These are phyloP conservation scores for Mormoops blainvillei DNA, from an alignment of 2,113 vertebrate genomes.

Conservation along the genomic window DNA sequence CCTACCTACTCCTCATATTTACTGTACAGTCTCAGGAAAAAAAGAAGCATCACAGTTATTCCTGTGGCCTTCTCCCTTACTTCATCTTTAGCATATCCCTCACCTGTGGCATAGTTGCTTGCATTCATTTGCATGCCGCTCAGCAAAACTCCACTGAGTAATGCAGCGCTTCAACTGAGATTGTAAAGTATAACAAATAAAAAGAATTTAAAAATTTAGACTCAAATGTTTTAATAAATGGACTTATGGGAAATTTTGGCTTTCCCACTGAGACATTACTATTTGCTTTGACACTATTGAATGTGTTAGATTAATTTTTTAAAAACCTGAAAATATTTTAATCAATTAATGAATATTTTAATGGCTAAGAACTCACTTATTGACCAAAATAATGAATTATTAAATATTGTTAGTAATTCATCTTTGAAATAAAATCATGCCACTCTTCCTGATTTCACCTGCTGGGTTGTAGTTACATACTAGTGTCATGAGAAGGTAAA, in stretches of 20 bases:
- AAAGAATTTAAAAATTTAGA: background rate
- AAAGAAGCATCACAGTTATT: background rate
- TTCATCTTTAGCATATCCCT: background rate
- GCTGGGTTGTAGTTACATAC: background rate
- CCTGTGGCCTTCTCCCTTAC: background rate
- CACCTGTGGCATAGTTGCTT: background rate
- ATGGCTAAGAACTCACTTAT: background rate
- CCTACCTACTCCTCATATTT: background rate
- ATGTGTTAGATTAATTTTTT: background rate
- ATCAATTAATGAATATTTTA: background rate
- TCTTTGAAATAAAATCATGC: background rate
- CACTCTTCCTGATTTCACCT: background rate
- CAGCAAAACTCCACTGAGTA: background rate
- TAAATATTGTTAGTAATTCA: background rate
- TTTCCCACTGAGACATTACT: background rate
- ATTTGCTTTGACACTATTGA: background rate
- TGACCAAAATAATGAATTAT: background rate
- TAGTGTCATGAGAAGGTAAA: background rate
- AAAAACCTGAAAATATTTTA: background rate
- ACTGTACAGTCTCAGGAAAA: background rate
- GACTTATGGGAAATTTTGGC: background rate
- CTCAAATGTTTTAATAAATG: background rate
- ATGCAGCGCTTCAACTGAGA: background rate
- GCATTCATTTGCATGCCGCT: background rate
- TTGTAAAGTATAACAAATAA: background rate